These are phyloP conservation scores for Dicranocentrus wangi DNA, from an alignment of 2,888 invertebrate genomes.

Conservation along the genomic window DNA sequence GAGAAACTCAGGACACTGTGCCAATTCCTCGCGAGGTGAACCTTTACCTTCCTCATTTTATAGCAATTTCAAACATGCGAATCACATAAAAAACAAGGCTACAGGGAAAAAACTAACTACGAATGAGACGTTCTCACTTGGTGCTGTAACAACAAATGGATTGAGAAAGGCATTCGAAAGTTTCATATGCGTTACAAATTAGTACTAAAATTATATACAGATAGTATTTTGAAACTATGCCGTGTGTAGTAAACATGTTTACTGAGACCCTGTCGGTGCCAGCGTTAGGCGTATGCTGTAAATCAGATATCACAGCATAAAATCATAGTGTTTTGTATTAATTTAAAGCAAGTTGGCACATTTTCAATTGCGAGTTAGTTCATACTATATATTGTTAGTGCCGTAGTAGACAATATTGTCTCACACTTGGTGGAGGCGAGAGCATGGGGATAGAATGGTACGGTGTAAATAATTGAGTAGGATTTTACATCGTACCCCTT, in stretches of 20 bases:
- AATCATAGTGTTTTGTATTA: constrained; percentile 1
- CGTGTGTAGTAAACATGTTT: constrained; percentile 15
- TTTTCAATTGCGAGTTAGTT: constrained; percentile 1
- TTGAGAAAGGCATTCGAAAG: not conserved
- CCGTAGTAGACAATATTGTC: not conserved
- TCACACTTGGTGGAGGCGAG: no score
- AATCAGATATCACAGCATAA: not conserved
- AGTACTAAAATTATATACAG: not conserved
- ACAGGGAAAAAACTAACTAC: not conserved
- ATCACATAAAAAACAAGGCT: not conserved
- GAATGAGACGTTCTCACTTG: not conserved
- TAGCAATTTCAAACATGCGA: not conserved
- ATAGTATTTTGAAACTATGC: not conserved
- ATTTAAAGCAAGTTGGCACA: constrained; percentile 9
- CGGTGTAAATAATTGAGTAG: constrained; percentile 1
- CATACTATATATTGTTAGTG: not conserved
- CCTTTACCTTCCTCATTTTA: constrained; percentile 34
- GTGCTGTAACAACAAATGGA: not conserved
- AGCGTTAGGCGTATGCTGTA: not conserved
- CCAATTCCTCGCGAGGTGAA: constrained; percentile 27
- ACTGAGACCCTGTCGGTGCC: not conserved
- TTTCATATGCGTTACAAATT: no score
- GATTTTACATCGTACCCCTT: not conserved
- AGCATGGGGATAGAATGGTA: no score
- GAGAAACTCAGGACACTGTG: not conserved